Evolutionary conservation across 2,113 vertebrate species (phyloP).

Genomic region (Nyctibius bracteatus): DNA sequence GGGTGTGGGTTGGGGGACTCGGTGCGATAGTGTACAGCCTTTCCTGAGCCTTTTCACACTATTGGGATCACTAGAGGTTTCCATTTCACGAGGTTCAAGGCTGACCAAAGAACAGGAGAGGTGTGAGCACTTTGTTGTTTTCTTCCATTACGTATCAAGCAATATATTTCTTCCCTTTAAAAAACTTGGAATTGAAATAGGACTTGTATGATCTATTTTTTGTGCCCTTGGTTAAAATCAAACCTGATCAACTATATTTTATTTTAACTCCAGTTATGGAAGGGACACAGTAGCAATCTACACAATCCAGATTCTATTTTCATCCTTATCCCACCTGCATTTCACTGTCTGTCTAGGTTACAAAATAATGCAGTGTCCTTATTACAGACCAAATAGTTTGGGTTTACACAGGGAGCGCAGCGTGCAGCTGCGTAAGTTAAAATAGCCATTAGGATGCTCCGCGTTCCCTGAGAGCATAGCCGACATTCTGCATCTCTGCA

Average conservation of each 20-base stretch:
- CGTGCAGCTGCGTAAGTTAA: constrained; percentile 17
- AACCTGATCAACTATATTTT: neutral
- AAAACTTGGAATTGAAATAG: neutral
- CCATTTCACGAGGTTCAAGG: fast-evolving
- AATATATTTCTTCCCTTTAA: neutral
- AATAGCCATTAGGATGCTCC: constrained; percentile 5
- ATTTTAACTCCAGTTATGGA: neutral
- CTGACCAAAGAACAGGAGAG: neutral
- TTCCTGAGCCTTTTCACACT: neutral
- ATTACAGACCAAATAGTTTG: neutral
- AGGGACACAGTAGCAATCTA: neutral
- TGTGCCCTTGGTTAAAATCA: neutral
- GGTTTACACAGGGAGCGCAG: neutral
- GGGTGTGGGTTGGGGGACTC: neutral
- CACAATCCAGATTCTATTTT: constrained; percentile 5
- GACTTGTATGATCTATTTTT: neutral
- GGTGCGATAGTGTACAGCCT: neutral
- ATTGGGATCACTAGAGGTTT: neutral
- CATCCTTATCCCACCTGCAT: neutral
- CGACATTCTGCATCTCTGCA: constrained; percentile 7
- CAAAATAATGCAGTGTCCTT: neutral
- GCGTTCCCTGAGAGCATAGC: neutral
- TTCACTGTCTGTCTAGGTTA: neutral
- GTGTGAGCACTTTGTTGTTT: neutral
- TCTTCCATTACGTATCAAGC: neutral